Evolutionary conservation across 2,113 vertebrate species (phyloP).

Genomic region (Calidris pygmaea): DNA sequence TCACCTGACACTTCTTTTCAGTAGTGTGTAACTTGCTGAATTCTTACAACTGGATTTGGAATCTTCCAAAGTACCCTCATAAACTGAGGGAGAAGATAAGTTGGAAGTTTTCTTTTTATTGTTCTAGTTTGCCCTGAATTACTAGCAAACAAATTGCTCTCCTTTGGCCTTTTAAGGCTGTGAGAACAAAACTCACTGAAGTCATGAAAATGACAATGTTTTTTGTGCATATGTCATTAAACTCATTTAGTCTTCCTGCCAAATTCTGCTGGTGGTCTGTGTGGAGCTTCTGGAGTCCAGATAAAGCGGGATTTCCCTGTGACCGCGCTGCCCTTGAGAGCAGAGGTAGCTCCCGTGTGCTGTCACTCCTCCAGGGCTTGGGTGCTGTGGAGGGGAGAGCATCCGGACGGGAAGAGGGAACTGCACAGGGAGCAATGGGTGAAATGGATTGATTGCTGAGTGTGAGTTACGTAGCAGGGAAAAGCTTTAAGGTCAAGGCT

Average conservation of each 20-base stretch:
- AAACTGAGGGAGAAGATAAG: background rate
- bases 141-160: background rate
- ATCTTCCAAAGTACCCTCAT: background rate
- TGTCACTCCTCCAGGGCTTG: background rate
- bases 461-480: background rate
- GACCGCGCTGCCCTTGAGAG: background rate
- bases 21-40: background rate
- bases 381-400: background rate
- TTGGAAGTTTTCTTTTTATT: background rate
- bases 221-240: background rate
- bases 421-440: background rate
- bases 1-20: background rate
- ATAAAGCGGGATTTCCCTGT: too few relatives aligned
- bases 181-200: background rate
- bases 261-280: background rate
- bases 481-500: background rate
- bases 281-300: background rate
- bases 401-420: background rate
- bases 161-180: background rate
- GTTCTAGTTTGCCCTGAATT: background rate
- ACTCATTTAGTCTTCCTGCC: background rate
- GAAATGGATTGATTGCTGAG: background rate
- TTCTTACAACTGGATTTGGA: background rate
- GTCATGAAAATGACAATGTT: background rate
- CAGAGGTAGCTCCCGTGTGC: background rate